phyloP scores from a whole-genome alignment of 2,113 vertebrate genomes.

The Nipponia nippon region DNA sequence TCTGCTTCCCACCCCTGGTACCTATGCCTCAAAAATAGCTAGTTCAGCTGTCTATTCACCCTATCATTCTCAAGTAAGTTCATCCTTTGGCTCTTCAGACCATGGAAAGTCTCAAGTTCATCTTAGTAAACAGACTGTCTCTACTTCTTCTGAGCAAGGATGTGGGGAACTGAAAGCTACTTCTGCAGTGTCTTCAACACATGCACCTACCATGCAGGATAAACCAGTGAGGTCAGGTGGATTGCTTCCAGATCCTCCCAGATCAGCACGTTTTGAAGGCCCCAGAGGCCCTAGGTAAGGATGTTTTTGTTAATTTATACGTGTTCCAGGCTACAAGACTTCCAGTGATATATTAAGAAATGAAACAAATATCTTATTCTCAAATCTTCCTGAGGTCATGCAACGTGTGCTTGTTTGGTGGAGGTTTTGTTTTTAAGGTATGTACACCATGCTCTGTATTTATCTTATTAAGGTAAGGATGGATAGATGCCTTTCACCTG shows the following conservation, averaged over 20 bases:
- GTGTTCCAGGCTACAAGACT: not conserved
- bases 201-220: slow-evolving; percentile 53
- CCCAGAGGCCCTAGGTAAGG: slow-evolving; percentile 82
- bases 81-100: slow-evolving; percentile 67
- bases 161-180: slow-evolving; percentile 56
- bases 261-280: slow-evolving; percentile 78
- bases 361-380: not conserved
- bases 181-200: slow-evolving; percentile 47
- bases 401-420: not conserved
- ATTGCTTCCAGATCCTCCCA: slow-evolving; percentile 74
- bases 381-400: not conserved
- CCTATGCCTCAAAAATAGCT: slow-evolving; percentile 63
- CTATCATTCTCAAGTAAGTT: slow-evolving; percentile 67
- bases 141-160: slow-evolving; percentile 70
- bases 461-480: not conserved
- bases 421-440: not conserved
- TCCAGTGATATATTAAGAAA: not conserved
- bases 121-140: slow-evolving; percentile 49
- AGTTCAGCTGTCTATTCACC: slow-evolving; percentile 36
- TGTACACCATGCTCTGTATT: not conserved
- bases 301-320: not conserved
- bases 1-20: slow-evolving; percentile 72
- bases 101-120: slow-evolving; percentile 69
- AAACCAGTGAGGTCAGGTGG: slow-evolving; percentile 71
- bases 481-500: not conserved